Percentiles rank a stretch among this genome's conserved stretches.
These are phyloP conservation scores for Drosophila nr. fundita DNA, from an alignment of 2,888 invertebrate genomes.

Conservation along the genomic window DNA sequence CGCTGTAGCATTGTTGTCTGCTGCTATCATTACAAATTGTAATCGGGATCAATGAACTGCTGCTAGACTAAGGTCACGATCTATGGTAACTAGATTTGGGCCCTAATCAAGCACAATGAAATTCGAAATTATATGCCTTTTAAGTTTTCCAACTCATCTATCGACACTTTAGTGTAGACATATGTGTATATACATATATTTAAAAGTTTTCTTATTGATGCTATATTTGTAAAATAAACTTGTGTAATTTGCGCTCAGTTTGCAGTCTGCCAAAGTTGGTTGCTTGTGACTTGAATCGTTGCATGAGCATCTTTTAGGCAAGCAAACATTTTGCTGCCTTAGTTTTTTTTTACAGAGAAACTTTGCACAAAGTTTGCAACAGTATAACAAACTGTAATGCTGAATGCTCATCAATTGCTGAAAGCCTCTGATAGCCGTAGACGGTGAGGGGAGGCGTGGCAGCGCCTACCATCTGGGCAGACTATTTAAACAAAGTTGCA, in stretches of 20 bases:
- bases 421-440: neutral
- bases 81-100: conserved; percentile 36
- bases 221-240: neutral
- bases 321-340: conserved; percentile 5
- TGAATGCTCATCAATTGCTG: conserved; percentile 63
- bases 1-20: conserved; percentile 15
- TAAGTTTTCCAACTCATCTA: neutral
- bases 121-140: neutral
- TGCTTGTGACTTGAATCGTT: conserved; percentile 11
- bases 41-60: conserved; percentile 37
- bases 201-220: conserved; percentile 8
- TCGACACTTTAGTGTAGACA: neutral
- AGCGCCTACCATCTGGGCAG: neutral
- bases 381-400: conserved; percentile 30
- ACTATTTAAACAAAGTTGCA: conserved; percentile 72
- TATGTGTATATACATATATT: neutral
- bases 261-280: neutral
- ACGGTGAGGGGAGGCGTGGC: neutral
- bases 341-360: conserved; percentile 17
- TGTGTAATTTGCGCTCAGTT: neutral
- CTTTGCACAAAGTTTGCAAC: conserved; percentile 34
- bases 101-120: conserved; percentile 37
- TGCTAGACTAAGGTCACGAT: conserved; percentile 6
- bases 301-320: conserved; percentile 18
- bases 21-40: conserved; percentile 48